Conservation (phyloP, 2,797 vertebrate genomes). For the Dendrocincla fuliginosa region DNA sequence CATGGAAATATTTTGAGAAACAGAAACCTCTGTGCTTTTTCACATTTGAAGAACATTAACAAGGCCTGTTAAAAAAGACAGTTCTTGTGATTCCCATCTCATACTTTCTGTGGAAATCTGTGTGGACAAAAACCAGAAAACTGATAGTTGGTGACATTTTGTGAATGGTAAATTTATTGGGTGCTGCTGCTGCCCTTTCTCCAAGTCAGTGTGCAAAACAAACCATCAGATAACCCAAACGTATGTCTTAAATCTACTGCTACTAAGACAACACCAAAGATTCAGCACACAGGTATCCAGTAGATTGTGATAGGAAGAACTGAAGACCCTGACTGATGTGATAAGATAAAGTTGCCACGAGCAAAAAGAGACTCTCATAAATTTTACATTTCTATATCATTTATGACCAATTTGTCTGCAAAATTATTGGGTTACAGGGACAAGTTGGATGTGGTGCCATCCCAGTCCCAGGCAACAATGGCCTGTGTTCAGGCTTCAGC, state of each 20-base stretch:
- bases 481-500: background rate
- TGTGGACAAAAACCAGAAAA: background rate
- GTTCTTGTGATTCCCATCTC: background rate
- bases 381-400: background rate
- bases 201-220: background rate
- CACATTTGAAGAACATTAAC: background rate
- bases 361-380: background rate
- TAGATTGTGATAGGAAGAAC: background rate
- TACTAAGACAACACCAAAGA: background rate
- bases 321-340: background rate
- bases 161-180: background rate
- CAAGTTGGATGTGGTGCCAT: background rate
- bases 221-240: background rate
- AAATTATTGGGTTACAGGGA: background rate
- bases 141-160: background rate
- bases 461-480: background rate
- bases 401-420: background rate
- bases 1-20: slow-evolving; percentile 9
- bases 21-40: background rate
- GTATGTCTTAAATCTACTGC: background rate
- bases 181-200: background rate
- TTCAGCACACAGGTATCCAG: background rate
- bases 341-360: background rate
- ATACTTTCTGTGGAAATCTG: background rate
- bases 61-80: background rate